A percentile compares a stretch with the other conserved stretches of the same genome.
Conservation (phyloP, 2,113 vertebrate genomes). For the Antigone vipio region DNA sequence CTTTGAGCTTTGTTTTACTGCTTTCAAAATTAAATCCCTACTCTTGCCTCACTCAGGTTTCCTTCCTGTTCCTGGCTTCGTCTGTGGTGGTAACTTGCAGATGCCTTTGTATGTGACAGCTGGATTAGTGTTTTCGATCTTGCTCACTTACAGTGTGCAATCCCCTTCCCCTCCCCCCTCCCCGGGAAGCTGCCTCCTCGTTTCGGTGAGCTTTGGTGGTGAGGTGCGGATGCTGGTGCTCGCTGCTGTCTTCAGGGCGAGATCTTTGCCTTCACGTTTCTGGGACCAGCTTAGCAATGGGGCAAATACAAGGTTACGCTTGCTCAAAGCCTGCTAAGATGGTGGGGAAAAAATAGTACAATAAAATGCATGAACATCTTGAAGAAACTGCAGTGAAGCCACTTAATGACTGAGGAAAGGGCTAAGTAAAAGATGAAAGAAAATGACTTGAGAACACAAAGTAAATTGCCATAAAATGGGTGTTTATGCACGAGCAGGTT, state of each 20-base stretch:
- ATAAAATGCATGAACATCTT: background rate
- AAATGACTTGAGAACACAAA: background rate
- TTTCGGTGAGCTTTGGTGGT: background rate
- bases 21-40: background rate
- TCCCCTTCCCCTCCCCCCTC: background rate
- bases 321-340: background rate
- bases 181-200: background rate
- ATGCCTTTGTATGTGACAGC: background rate
- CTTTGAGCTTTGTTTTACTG: background rate
- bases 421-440: background rate
- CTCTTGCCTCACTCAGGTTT: background rate
- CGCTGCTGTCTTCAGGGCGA: background rate
- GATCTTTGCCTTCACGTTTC: background rate
- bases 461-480: background rate
- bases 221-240: background rate
- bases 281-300: background rate
- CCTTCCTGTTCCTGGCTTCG: background rate
- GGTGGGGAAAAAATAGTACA: too few relatives aligned
- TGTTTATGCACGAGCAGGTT: background rate
- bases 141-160: background rate
- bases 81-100: background rate
- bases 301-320: background rate
- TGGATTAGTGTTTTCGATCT: background rate
- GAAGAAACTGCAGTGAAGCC: background rate
- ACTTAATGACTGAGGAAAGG: background rate